Evolutionary conservation across 2,797 vertebrate genomes (phyloP), one percentile per base, ranked within the genome.

Genomic region (Lagodon rhomboides): DNA sequence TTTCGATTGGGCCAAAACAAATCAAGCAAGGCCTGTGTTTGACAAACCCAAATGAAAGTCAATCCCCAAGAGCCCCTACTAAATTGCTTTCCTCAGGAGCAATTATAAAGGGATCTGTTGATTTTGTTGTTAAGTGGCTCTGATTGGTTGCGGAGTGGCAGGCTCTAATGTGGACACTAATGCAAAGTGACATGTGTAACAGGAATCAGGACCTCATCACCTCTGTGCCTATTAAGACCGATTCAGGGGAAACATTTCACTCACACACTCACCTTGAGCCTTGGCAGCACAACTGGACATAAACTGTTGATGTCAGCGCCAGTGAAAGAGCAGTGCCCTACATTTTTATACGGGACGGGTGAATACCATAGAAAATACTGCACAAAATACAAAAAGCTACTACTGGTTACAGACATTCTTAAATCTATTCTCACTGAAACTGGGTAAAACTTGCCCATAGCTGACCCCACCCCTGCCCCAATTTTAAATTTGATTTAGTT

Each of bases 21-120:
- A 91, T 89, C 72, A 85, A 82, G 54, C 72, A 75, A 10, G 62
- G 49, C 75, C 62, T 47, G 22, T 84, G 47, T 87, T 83, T 77
- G 80, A 85, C 72, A 84, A 85, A 86, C 59, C 78, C 77, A 87
- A 89, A 88, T 89, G 85, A 89, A 85, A 86, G 72, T 75, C 84
- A 70, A 69, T 77, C 73, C 90, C 82, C 83, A 56, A 68, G 89
- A 88, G 91, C 20, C 30, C 66, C 54, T 13, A 50, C 66, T 84
- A 84, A 90, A 93, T 93, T 90, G 86, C 85, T 91, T 92, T 90
- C 73, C 91, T 92, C 83, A 63, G 81, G 84, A 87, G 79, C 86
- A 92, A 92, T 93, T 92, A 89, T 86, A 87, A 90, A 84, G 70
- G 84, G 89, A 93, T 91, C 83, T 83, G 88, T 92, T 92, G 88